Evolutionary conservation across 1,140 invertebrate genomes (phyloP), one percentile per base, ranked within the genome.

Genomic region (Maniola jurtina): DNA sequence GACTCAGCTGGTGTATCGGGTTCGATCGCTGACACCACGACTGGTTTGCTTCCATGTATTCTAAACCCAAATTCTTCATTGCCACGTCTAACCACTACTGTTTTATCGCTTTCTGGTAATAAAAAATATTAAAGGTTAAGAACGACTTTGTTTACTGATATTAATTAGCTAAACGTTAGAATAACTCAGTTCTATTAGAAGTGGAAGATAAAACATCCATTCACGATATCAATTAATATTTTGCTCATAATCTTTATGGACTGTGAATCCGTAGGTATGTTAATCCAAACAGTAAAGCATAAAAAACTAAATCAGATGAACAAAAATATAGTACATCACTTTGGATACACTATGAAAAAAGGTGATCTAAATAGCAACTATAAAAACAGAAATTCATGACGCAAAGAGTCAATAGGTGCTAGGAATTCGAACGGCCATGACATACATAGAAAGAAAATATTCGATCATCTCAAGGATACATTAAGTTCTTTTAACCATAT

Each of bases 1-100:
- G 93, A 95, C 85, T 98, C 97, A 0, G 98, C 97, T 0, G 97
- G 96, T 6, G 96, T 97, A 79, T 96, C 96, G 6, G 95, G 94
- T 88, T 99, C 98, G 64, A 99, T 98, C 4, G 96, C 96, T 2
- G 98, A 98, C 6, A 99, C 97, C 0, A 99, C 97, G 0, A 98
- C 97, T 0, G 98, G 98, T 74, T 97, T 96, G 62, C 96, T 98
- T 10, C 98, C 98, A 76, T 98, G 96, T 74, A 99, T 98, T 55
- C 98, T 94, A 80, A 99, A 98, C 10, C 98, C 98, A 86, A 98
- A 99, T 81, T 98, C 98, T 8, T 96, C 96, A 14, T 95, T 95
- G 62, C 96, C 94, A 50, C 96, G 93, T 70, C 93, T 93, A 0
- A 98, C 95, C 47, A 96, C 92, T 13, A 98, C 95, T 35, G 94